Base-by-base conservation (phyloP, 1,140 invertebrate species). In the Dreissena rostriformis region DNA sequence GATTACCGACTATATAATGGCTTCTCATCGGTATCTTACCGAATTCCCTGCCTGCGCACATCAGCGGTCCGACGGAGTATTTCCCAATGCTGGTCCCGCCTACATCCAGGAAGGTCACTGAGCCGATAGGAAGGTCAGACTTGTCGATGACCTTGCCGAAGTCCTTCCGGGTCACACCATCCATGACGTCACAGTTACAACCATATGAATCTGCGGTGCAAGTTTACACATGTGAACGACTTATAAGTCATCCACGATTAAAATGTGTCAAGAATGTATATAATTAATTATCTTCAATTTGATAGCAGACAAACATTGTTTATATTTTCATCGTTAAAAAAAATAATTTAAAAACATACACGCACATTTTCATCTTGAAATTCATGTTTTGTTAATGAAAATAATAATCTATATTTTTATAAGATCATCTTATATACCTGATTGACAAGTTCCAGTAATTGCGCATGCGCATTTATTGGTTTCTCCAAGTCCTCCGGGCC, bases 151-250 rank as follows among this genome's bases (percentile, higher is more conserved):
- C 70, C 14, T 55, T 12, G 22, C 85, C 85, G 49, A 77, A 67
- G 52, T 86, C 85, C n/a, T 57, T 82, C 29, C 85, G 57, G 8
- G 39, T 68, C 17, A 73, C 24, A 8, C 85, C 85, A 24, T 86
- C 85, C 24, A n/a, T 70, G 10, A 86, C 52, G 24, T 77, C 79
- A 79, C 85, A 86, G 29, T 86, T 83, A 65, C 85, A 86, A 0
- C 57, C 70, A 51, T 73, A 49, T 8, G 0, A 1, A 12, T 72
- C 78, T 81, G 14, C 15, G 49, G 26, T 49, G 39, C 26, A 63
- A 73, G 24, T 5, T 39, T 39, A 39, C 39, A 8, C 39, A 39
- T 39, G 39, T 39, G 39, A 39, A 39, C 39, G 39, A 39, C 39
- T 2, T 39, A 5, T 39, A 8, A 39, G 8, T 39, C 39, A 39